Evolutionary conservation across 2,888 invertebrate genomes (phyloP), one percentile per base, ranked within the genome.

Genomic region (Dendrolimus houi): DNA sequence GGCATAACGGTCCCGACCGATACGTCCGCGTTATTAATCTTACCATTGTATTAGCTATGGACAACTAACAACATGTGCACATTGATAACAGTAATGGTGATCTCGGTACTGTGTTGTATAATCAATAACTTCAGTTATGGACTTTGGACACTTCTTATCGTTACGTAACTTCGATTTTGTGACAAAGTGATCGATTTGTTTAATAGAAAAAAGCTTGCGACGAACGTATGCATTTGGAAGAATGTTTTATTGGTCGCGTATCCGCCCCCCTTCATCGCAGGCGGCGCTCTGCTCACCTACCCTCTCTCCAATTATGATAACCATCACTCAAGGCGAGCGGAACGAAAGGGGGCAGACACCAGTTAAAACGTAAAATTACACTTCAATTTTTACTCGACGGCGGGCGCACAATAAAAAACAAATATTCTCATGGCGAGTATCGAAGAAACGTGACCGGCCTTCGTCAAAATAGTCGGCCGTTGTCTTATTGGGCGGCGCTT

Each of bases 291-390:
- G 76, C 75, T 79, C 82, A 82, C 81, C 85, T 83, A 88, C 88
- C 87, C 88, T 86, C 85, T 78, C 82, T 78, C 86, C 88, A 90
- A 89, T 89, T 89, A 88, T 82, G 88, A 89, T 90, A 90, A 89
- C 87, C 83, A 89, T 89, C 89, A 88, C 85, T 87, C 87, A 89
- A 84, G 85, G 87, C 87, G 83, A 88, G 88, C 87, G 89, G 88
- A 89, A 89, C 89, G 88, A 89, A 89, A 90, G 84, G 83, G 88
- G 89, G 89, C 87, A 87, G 88, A 84, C 83, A 87, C 87, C 81
- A 76, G 84, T 85, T 88, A 85, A 88, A 88, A 88, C 87, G 84
- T 89, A 85, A 88, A 89, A 90, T 89, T 90, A 89, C 87, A 83
- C 88, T 87, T 88, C 77, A 84, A 88, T 87, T 88, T 90, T 89